Base-by-base conservation (phyloP, 1,140 invertebrate genomes). In the Eriosoma lanigerum region DNA sequence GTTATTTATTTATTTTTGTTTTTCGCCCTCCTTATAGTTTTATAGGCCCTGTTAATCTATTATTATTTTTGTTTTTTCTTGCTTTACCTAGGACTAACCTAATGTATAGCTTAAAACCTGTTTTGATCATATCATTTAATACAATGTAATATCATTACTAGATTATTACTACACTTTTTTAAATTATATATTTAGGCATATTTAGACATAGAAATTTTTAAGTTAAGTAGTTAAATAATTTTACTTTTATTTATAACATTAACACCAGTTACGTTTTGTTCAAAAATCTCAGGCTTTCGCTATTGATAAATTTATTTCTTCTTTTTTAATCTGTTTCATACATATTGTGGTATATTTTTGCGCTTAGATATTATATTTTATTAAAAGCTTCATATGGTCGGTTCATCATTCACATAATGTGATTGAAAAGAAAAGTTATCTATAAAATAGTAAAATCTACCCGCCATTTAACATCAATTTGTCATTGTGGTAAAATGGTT, bases 221-320 rank as follows among this genome's bases (percentile, higher is more conserved):
- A 78, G 56, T 62, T 78, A 60, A 78, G 38, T 78, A 78, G 54
- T 78, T 78, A 60, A 78, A 78, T 44, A 58, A 56, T 76, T 76
- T 76, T 38, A 54, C 21, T 75, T 58, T 78, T 62, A 78, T 78
- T 72, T 72, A 78, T 60, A 78, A 62, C 17, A 78, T 78, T 78
- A 78, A 78, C 75, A 78, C 54, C 75, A 78, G 21, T 78, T 76
- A 58, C 38, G 21, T 76, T 60, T 58, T 78, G 56, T 60, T 78
- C 24, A 78, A 62, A 76, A 78, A 21, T 78, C 75, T 78, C 75
- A 78, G 38, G 75, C 75, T 78, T 78, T 78, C 75, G 75, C 75
- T 78, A 78, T 78, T 78, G 52, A 60, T 78, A 78, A 78, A 78
- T 78, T 78, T 78, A 78, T 78, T 78, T 78, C 75, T 78, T 78